Conservation (phyloP, 2,797 vertebrate species). For the Salarias fasciatus region DNA sequence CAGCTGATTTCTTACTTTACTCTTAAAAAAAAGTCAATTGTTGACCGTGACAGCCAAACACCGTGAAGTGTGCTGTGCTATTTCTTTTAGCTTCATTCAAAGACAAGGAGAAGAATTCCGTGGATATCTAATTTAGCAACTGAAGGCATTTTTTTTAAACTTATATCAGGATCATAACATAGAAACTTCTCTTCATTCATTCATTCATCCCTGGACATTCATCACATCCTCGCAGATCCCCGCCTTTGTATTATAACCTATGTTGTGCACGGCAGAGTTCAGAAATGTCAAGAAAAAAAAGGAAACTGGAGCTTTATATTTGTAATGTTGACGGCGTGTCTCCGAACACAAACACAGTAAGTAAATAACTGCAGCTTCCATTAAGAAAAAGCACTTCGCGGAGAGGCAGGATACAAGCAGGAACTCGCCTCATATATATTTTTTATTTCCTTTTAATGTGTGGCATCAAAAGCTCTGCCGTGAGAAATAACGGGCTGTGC, state of each 20-base stretch:
- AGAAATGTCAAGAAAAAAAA: no score
- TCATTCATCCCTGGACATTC: no score
- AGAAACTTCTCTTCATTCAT: no score
- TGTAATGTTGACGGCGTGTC: no score
- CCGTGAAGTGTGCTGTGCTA: conserved; percentile 24
- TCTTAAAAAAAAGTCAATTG: conserved; percentile 25
- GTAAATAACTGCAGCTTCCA: no score
- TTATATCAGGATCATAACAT: no score
- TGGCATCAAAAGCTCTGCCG: conserved; percentile 2
- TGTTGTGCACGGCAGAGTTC: no score
- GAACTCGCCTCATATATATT: not conserved
- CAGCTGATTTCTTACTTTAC: conserved; percentile 36
- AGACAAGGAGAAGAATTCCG: conserved; percentile 24
- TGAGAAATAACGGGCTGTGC: conserved; percentile 31
- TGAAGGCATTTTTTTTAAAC: conserved; percentile 46
- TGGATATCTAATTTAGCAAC: conserved; percentile 38
- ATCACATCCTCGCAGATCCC: no score
- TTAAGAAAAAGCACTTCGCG: not conserved
- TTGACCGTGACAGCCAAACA: conserved; percentile 18
- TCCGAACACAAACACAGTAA: no score
- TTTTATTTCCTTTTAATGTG: conserved; percentile 3
- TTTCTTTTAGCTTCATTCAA: conserved; percentile 29
- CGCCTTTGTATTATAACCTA: no score
- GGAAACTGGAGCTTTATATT: no score
- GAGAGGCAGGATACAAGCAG: conserved; percentile 5